phyloP scores from a whole-genome alignment of 2,797 vertebrate species.

The Urophycis tenuis region DNA sequence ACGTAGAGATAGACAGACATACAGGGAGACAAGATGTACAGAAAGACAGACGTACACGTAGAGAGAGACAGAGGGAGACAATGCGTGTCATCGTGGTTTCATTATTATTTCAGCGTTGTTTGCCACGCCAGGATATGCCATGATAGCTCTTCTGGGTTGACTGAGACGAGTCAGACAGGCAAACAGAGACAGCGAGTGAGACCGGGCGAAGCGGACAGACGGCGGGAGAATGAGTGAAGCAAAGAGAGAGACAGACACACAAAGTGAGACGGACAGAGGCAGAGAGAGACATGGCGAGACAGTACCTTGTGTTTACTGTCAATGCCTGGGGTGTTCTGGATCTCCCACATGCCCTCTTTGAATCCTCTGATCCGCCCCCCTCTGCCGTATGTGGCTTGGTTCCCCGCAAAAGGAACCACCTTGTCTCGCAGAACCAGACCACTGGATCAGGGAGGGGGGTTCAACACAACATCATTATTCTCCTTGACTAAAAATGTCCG shows the following conservation, averaged over 20 bases:
- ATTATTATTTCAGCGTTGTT: too few species aligned
- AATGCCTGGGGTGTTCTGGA: constrained; percentile 59
- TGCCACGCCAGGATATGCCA: too few species aligned
- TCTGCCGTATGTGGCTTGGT: constrained; percentile 59
- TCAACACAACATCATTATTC: neutral
- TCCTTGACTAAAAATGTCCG: neutral
- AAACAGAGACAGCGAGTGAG: neutral
- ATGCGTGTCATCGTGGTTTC: too few species aligned
- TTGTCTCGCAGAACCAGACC: constrained; percentile 41
- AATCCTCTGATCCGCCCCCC: constrained; percentile 61
- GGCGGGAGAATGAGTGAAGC: neutral
- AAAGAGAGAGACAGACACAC: neutral
- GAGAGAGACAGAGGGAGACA: neutral
- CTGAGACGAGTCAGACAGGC: neutral
- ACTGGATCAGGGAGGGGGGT: constrained; percentile 23
- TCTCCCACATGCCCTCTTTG: constrained; percentile 65
- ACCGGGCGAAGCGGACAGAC: too few species aligned
- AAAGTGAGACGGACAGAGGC: neutral
- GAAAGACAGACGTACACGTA: too few species aligned
- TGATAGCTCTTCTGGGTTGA: too few species aligned
- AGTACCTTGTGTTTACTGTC: constrained; percentile 51
- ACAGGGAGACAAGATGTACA: too few species aligned
- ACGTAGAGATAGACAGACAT: too few species aligned
- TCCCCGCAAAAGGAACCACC: constrained; percentile 47
- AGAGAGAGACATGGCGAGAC: neutral